Percentiles rank a stretch among this genome's conserved stretches.
phyloP scores from a whole-genome alignment of 35 echinoderm and acorn worm species.

The Nesometra sesokonis region DNA sequence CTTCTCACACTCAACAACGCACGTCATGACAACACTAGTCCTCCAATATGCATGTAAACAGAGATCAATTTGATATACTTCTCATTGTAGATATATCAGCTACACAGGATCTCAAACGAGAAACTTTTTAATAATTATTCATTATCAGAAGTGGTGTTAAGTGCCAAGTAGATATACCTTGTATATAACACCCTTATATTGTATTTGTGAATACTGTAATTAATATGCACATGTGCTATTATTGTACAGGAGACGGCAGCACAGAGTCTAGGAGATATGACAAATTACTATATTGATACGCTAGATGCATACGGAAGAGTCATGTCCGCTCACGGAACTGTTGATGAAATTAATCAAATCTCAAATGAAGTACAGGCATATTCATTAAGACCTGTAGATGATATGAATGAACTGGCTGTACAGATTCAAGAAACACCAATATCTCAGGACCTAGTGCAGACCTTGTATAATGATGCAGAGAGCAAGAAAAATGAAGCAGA shows the following conservation, averaged over 20 bases:
- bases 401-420: slow-evolving; percentile 44
- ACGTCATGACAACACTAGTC: no score
- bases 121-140: no score
- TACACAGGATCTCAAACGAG: no score
- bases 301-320: neutral
- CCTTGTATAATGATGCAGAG: slow-evolving; percentile 3
- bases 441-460: slow-evolving; percentile 5
- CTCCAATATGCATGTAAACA: no score
- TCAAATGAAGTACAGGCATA: neutral
- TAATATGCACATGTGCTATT: neutral
- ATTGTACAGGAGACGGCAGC: neutral
- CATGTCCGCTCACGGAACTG: neutral
- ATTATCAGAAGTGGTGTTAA: no score
- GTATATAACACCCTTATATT: no score
- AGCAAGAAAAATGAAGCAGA: slow-evolving; percentile 20
- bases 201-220: neutral
- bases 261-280: neutral
- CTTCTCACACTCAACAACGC: no score
- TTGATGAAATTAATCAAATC: neutral
- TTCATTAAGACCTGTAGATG: slow-evolving; percentile 35
- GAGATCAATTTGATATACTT: no score
- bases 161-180: no score
- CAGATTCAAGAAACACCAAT: slow-evolving; percentile 51
- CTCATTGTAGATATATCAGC: no score
- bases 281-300: neutral